These are phyloP conservation scores for Platycercus adscitus DNA, from an alignment of 2,113 vertebrate species.

Conservation along the genomic window DNA sequence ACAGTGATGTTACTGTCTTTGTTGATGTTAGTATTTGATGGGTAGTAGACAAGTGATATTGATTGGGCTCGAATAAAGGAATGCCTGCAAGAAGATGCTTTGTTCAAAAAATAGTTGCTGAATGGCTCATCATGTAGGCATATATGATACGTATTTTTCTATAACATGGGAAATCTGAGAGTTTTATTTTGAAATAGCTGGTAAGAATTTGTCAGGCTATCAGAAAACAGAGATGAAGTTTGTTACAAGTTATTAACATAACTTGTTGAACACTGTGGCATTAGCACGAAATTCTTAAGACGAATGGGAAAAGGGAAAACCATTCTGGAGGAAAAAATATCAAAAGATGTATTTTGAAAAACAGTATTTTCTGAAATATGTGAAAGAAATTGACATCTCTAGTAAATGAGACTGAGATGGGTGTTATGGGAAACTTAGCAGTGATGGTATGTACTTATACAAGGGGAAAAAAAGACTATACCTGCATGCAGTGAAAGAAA, in stretches of 20 bases:
- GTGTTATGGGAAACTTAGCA: neutral
- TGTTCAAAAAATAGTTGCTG: neutral
- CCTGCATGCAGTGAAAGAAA: neutral
- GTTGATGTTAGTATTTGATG: neutral
- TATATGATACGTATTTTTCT: neutral
- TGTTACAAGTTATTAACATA: neutral
- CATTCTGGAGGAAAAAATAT: neutral
- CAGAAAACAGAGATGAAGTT: neutral
- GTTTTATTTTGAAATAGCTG: neutral
- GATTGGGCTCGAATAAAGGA: neutral
- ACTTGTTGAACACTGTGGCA: neutral
- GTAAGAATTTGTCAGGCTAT: neutral
- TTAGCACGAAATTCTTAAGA: neutral
- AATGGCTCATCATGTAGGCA: neutral
- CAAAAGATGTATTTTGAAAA: neutral
- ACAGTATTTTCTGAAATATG: neutral
- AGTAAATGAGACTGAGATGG: neutral
- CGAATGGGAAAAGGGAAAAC: neutral
- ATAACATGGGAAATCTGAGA: neutral
- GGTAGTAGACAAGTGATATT: neutral
- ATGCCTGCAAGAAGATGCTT: neutral
- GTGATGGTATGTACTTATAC: neutral
- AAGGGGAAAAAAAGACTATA: neutral
- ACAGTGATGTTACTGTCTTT: neutral
- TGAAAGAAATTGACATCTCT: neutral